Base-by-base conservation (phyloP, 2,888 invertebrate species). In the Oscheius sp. region DNA sequence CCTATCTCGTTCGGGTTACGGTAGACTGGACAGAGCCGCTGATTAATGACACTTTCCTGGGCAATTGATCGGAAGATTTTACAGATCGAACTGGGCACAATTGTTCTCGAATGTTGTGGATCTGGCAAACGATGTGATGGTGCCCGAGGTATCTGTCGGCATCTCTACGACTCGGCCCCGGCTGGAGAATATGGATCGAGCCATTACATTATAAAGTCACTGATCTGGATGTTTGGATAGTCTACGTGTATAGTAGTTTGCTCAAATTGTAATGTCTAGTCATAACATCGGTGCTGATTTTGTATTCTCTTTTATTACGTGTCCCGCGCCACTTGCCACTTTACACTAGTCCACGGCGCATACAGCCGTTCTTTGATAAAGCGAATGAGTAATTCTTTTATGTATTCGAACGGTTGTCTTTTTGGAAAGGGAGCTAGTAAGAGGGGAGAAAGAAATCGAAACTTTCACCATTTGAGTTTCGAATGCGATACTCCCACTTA, bases 161-260 rank as follows among this genome's bases (percentile, higher is more conserved):
- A 96, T 90, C 94, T 99, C 90, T 98, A 96, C 90, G 98, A 99
- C 91, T 95, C 95, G 90, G 98, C 99, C 33, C 98, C 99, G 1
- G 96, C 96, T 90, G 99, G 99, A 77, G 94, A 94, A 87, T 96
- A 93, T 90, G 99, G 99, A 79, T 97, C 97, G 63, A 97, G 98
- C 95, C 96, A 96, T 0, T 98, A 98, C 89, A 92, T 99, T 79
- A 90, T 90, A 75, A 87, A 90, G 42, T 90, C 91, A 35, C 84
- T 91, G 2, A 80, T 80, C 70, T 59, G 71, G 42, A 51, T 80
- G 21, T 82, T 76, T 60, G 79, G 79, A 50, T 82, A 70, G 70
- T 21, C 55, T 55, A 32, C 1, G 13, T 32, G 32, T 55, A 55
- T 32, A 29, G 55, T 55, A 4, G 13, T 37, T 51, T 48, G 37